phyloP scores from a whole-genome alignment of 2,888 invertebrate genomes.

The Ophioninae sp. region DNA sequence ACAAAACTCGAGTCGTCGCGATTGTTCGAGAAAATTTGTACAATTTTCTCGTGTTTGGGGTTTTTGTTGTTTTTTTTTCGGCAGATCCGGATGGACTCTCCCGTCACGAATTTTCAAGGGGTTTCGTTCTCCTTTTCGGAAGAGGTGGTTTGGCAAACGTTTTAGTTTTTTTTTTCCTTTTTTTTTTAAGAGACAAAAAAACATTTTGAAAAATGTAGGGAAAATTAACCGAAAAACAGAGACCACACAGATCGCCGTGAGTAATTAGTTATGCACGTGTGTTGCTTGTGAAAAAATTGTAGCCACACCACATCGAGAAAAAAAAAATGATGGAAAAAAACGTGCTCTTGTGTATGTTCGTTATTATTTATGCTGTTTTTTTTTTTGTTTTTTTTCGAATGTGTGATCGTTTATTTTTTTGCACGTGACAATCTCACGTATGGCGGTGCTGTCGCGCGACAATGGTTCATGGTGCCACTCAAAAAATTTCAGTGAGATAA shows the following conservation, averaged over 20 bases:
- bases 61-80: constrained; percentile 25
- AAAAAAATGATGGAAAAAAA: constrained; percentile 62
- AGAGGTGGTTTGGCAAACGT: too few relatives aligned
- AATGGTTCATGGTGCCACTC: constrained; percentile 78
- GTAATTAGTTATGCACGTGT: constrained; percentile 40
- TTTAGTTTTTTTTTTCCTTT: neutral
- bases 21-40: constrained; percentile 70
- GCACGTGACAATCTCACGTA: constrained; percentile 67
- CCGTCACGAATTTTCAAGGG: too few relatives aligned
- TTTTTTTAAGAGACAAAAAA: constrained; percentile 22
- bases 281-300: constrained; percentile 76
- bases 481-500: constrained; percentile 78
- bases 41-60: constrained; percentile 20
- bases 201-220: constrained; percentile 14
- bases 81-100: too few relatives aligned
- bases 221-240: constrained; percentile 65
- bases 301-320: constrained; percentile 80
- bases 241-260: constrained; percentile 63
- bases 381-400: constrained; percentile 38
- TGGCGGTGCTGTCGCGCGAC: constrained; percentile 75
- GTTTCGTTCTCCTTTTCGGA: too few relatives aligned
- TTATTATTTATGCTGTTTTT: too few relatives aligned
- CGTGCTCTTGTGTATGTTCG: constrained; percentile 72
- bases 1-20: constrained; percentile 62
- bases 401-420: constrained; percentile 46